phyloP scores from a whole-genome alignment of 2,797 vertebrate genomes.

The Steatocranus sp. region DNA sequence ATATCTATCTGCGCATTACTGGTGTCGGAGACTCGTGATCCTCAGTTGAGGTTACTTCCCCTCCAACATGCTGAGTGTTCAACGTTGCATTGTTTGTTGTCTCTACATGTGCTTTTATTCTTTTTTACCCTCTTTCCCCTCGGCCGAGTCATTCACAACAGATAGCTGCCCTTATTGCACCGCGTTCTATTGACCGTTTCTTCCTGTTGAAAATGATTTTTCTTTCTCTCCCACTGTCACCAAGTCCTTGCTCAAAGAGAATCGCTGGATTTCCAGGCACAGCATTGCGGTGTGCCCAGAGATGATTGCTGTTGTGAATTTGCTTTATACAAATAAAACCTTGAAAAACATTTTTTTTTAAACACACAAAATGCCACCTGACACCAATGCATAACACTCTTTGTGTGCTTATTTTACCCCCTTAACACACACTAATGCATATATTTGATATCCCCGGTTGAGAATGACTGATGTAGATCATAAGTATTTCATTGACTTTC shows the following conservation, averaged over 20 bases:
- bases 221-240: background rate
- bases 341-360: background rate
- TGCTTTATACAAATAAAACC: background rate
- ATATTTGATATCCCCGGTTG: background rate
- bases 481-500: background rate
- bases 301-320: background rate
- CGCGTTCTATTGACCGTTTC: background rate
- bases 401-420: background rate
- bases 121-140: background rate
- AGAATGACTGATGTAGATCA: background rate
- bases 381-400: background rate
- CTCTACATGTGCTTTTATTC: background rate
- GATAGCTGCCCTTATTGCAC: background rate
- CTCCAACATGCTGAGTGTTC: background rate
- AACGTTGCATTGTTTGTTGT: background rate
- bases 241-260: background rate
- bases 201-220: background rate
- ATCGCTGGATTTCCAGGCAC: background rate
- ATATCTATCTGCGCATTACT: rapidly evolving
- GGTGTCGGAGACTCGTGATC: rapidly evolving
- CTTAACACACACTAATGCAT: background rate
- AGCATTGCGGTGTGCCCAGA: background rate
- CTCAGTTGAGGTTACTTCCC: background rate
- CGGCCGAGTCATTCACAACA: rapidly evolving
- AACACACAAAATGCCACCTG: background rate